Base-by-base conservation (phyloP, 2,888 invertebrate genomes). In the Chorisops tibialis region DNA sequence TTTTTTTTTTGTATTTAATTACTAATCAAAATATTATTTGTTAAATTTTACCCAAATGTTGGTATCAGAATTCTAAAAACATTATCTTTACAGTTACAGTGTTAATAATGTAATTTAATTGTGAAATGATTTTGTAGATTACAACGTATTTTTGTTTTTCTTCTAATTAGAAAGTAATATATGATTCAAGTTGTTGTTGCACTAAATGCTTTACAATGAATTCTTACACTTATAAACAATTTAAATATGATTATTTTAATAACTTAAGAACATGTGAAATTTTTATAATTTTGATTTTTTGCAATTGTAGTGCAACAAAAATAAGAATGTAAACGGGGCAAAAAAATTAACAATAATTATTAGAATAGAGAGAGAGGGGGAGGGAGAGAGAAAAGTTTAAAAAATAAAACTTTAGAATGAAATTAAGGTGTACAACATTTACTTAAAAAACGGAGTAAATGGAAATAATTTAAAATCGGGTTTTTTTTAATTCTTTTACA, bases 391-490 rank as follows among this genome's bases (percentile, higher is more conserved):
- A 48, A 48, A 48, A 3, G 11, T 48, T 54, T 47, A 48, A 61
- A 61, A 19, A 19, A 30, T 50, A 50, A 41, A 59, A 38, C 39
- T 54, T 38, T 54, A 38, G 19, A 45, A 39, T 37, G 37, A 59
- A 52, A 51, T 51, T 12, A 59, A n/a, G n/a, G n/a, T 59, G 37
- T 47, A 59, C 47, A 63, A 21, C 60, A 56, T 49, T 56, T 60
- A 63, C 43, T 43, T 63, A 37, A 60, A 56, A 63, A 63, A 63
- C 60, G 49, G 60, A 63, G 56, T 60, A 63, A 63, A 63, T 54
- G 52, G 24, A 21, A 19, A 48, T 21, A 30, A 54, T 30, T 47
- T 47, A 21, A 49, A 56, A 56, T 56, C 43, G 43, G 30, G 39
- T 54, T 24, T 37, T 41, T 39, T 54, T 19, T 16, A 11, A 14